These are phyloP conservation scores for Orchesella cincta DNA, from an alignment of 1,140 invertebrate genomes.

Conservation along the genomic window DNA sequence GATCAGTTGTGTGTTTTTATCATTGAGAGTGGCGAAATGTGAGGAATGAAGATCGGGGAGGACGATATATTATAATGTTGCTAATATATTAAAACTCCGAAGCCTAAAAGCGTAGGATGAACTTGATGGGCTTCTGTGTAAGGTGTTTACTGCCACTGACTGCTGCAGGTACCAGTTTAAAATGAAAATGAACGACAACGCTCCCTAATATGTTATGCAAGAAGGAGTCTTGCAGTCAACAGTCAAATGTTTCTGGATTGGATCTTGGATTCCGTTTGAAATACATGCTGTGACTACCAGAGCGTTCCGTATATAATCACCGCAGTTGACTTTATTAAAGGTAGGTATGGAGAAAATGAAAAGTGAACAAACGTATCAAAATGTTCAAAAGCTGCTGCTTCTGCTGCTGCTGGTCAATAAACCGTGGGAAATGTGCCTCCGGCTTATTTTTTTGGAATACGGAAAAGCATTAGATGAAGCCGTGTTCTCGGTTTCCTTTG, in stretches of 20 bases:
- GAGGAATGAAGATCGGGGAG: neutral
- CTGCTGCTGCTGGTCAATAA: constrained; percentile 50
- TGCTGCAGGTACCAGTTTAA: neutral
- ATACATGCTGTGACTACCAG: too few relatives aligned
- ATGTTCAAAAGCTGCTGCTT: constrained; percentile 8
- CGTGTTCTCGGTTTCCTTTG: too few relatives aligned
- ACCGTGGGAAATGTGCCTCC: constrained; percentile 49
- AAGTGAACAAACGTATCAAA: constrained; percentile 25
- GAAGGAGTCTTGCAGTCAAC: too few relatives aligned
- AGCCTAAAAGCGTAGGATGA: neutral
- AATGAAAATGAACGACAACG: neutral
- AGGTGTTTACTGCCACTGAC: neutral
- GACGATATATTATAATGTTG: too few relatives aligned
- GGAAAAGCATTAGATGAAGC: neutral
- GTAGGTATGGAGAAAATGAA: neutral
- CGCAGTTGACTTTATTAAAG: neutral
- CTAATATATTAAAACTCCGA: too few relatives aligned
- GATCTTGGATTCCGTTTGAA: too few relatives aligned
- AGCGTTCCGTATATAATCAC: too few relatives aligned
- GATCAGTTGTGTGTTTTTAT: neutral
- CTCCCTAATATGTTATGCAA: too few relatives aligned
- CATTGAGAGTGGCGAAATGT: neutral
- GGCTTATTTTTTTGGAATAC: constrained; percentile 21
- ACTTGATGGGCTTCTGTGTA: neutral
- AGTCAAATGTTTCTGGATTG: too few relatives aligned